Evolutionary conservation across 1,140 invertebrate genomes (phyloP).

Genomic region (Zaprionus ornatus): DNA sequence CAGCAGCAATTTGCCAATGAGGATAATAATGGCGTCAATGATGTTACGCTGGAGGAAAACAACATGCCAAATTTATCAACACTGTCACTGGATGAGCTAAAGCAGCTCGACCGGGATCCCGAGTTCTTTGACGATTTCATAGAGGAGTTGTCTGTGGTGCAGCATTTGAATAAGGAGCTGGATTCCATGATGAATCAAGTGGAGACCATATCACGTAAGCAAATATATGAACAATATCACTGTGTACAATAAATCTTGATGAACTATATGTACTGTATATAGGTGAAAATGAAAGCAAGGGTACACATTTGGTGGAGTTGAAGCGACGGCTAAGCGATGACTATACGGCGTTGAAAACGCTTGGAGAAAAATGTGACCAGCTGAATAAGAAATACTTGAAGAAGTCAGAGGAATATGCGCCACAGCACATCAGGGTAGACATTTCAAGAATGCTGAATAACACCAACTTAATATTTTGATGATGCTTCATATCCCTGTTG

Average conservation of each 20-base stretch:
- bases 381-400: slow-evolving; percentile 88
- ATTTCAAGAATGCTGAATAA: slow-evolving; percentile 36
- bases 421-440: slow-evolving; percentile 89
- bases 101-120: slow-evolving; percentile 87
- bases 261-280: background rate
- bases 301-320: slow-evolving; percentile 87
- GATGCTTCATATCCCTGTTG: background rate
- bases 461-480: background rate
- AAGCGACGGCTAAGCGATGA: slow-evolving; percentile 87
- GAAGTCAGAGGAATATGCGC: slow-evolving; percentile 89
- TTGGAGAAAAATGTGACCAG: slow-evolving; percentile 89
- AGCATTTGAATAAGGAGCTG: slow-evolving; percentile 88
- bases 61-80: slow-evolving; percentile 88
- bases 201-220: slow-evolving; percentile 88
- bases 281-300: slow-evolving; percentile 89
- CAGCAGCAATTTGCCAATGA: slow-evolving; percentile 30
- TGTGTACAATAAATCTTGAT: background rate
- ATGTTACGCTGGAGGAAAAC: slow-evolving; percentile 43
- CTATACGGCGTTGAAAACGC: slow-evolving; percentile 87
- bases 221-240: too few species aligned
- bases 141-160: slow-evolving; percentile 87
- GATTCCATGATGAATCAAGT: slow-evolving; percentile 89
- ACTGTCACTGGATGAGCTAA: slow-evolving; percentile 88
- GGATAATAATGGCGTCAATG: slow-evolving; percentile 43
- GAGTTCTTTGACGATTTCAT: slow-evolving; percentile 89